phyloP scores from a whole-genome alignment of 2,113 vertebrate genomes.

The Grallaria varia region DNA sequence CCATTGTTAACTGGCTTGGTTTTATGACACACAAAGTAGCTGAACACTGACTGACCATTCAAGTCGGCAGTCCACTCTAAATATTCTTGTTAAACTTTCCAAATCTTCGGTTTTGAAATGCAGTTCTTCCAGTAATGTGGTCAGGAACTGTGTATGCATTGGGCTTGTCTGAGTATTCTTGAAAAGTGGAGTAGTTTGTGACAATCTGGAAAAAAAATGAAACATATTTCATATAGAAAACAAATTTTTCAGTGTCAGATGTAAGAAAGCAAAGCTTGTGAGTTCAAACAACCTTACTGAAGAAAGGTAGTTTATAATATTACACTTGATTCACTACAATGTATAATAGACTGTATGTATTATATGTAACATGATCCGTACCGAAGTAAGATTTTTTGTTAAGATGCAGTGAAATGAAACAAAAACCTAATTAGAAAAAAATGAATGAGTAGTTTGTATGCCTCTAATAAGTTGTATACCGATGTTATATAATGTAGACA shows the following conservation, averaged over 20 bases:
- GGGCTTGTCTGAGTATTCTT: constrained; percentile 53
- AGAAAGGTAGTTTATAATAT: not conserved
- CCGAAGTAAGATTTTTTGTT: not conserved
- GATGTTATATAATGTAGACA: not conserved
- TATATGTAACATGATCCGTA: not conserved
- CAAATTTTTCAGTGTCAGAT: not conserved
- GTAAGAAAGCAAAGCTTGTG: not conserved
- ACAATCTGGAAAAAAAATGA: constrained; percentile 46
- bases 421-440: not conserved
- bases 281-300: not conserved
- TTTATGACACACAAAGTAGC: not conserved
- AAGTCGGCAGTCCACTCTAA: constrained; percentile 49
- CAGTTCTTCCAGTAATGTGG: constrained; percentile 74
- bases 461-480: not conserved
- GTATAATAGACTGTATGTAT: not conserved
- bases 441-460: not conserved
- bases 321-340: not conserved
- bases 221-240: not conserved
- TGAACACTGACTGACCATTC: constrained; percentile 58
- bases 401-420: not conserved
- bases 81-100: constrained; percentile 73
- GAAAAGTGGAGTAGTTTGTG: constrained; percentile 59
- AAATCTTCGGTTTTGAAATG: constrained; percentile 77
- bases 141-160: constrained; percentile 72
- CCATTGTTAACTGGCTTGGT: not conserved